Percentiles rank a stretch among this genome's conserved stretches.
Evolutionary conservation across 2,888 invertebrate genomes (phyloP).

Genomic region (Cataglyphis rosenhaueri): DNA sequence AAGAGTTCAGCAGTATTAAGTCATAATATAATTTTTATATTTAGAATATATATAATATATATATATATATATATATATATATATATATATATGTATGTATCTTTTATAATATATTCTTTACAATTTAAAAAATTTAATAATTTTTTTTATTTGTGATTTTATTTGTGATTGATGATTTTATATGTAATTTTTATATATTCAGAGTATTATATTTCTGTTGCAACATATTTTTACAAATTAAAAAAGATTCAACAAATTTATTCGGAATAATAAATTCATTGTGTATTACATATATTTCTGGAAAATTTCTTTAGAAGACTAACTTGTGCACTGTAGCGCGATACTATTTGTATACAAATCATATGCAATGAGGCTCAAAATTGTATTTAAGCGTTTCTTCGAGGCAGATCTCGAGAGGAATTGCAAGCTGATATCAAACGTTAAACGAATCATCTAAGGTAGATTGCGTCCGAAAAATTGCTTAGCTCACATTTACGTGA

Average conservation of each 20-base stretch:
- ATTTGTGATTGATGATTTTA: too few species aligned
- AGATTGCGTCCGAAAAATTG: constrained; percentile 27
- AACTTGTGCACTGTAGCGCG: neutral
- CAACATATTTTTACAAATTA: neutral
- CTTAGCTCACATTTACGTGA: constrained; percentile 34
- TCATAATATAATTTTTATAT: constrained; percentile 3
- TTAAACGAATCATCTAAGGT: constrained; percentile 25
- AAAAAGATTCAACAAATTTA: neutral
- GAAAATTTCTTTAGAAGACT: neutral
- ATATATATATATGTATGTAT: neutral
- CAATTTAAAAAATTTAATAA: neutral
- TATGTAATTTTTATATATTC: too few species aligned
- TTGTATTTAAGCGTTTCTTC: neutral
- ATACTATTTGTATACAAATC: neutral
- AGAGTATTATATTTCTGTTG: too few species aligned
- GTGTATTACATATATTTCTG: neutral
- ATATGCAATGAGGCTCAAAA: neutral
- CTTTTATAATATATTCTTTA: neutral
- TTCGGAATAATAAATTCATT: neutral
- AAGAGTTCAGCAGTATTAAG: neutral
- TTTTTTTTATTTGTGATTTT: too few species aligned
- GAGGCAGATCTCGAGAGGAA: neutral
- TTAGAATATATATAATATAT: too few species aligned
- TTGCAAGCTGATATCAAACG: constrained; percentile 1
- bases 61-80: too few species aligned